Percentiles rank a stretch among this genome's conserved stretches.
Conservation (phyloP, 2,113 vertebrate species). For the Nanorana parkeri region DNA sequence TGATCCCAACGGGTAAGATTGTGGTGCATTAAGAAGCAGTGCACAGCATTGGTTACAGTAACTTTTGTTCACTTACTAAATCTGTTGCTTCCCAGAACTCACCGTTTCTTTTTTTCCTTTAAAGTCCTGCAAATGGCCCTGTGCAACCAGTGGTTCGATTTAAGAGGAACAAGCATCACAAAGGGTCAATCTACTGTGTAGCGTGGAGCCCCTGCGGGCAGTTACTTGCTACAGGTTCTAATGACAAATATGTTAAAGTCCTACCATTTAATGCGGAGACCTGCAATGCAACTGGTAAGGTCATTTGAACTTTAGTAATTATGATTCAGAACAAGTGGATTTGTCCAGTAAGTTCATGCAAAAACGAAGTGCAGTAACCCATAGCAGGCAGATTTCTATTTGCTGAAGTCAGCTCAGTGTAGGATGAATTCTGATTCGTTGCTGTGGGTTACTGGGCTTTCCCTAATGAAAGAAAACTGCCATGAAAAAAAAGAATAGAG, state of each 20-base stretch:
- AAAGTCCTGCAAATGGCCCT: slow-evolving; percentile 73
- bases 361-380: no score
- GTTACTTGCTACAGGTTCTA: slow-evolving; percentile 94
- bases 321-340: no score
- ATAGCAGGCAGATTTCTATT: no score
- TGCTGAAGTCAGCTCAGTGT: no score
- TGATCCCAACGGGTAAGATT: slow-evolving; percentile 80
- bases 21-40: neutral
- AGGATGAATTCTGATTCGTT: no score
- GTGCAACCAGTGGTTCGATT: slow-evolving; percentile 90
- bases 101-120: slow-evolving; percentile 20
- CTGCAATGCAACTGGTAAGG: slow-evolving; percentile 92
- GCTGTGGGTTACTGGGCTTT: no score
- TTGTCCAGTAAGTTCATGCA: no score
- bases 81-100: neutral
- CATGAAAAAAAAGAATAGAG: no score
- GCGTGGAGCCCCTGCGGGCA: slow-evolving; percentile 97
- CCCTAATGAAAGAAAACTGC: no score
- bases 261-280: slow-evolving; percentile 93
- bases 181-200: slow-evolving; percentile 97
- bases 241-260: slow-evolving; percentile 97
- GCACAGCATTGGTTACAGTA: neutral
- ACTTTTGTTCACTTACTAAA: neutral
- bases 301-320: neutral
- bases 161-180: slow-evolving; percentile 98